Conservation (phyloP, 2,888 invertebrate species). For the Drosophila quasianomalipes region DNA sequence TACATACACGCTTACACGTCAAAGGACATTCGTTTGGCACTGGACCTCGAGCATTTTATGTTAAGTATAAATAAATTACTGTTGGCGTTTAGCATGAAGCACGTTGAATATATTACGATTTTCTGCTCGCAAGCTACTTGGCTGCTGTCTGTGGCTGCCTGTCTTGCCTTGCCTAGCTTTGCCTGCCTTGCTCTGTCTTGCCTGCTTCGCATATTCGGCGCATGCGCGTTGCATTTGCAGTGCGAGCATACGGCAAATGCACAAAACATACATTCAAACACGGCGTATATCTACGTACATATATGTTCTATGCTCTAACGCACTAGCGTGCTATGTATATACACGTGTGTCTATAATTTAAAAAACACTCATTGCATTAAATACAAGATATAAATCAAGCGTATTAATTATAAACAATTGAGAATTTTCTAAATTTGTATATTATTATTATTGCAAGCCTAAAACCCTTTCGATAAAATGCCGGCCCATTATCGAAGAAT, state of each 20-base stretch:
- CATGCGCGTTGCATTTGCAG: conserved; percentile 44
- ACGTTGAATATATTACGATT: conserved; percentile 65
- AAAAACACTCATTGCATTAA: conserved; percentile 2
- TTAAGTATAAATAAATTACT: conserved; percentile 58
- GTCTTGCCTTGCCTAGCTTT: conserved; percentile 17
- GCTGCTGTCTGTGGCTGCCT: conserved; percentile 48
- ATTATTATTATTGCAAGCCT: background rate
- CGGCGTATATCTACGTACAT: background rate
- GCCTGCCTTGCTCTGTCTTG: conserved; percentile 14
- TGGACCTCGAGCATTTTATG: conserved; percentile 63
- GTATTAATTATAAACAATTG: background rate
- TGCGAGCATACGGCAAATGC: conserved; percentile 41
- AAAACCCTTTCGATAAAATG: conserved; percentile 27
- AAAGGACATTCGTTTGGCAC: conserved; percentile 73
- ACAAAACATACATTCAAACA: conserved; percentile 5
- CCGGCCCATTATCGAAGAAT: conserved; percentile 15
- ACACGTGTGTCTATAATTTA: conserved; percentile 5
- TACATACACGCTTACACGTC: conserved; percentile 58
- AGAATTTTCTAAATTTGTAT: background rate
- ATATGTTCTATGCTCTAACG: background rate
- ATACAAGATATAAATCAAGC: background rate
- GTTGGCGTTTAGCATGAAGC: conserved; percentile 56
- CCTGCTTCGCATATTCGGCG: conserved; percentile 23
- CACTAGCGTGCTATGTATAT: background rate
- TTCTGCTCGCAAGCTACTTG: conserved; percentile 65